A percentile compares a stretch with the other conserved stretches of the same genome.
phyloP scores from a whole-genome alignment of 2,113 vertebrate species.

The Lophochroa leadbeateri region DNA sequence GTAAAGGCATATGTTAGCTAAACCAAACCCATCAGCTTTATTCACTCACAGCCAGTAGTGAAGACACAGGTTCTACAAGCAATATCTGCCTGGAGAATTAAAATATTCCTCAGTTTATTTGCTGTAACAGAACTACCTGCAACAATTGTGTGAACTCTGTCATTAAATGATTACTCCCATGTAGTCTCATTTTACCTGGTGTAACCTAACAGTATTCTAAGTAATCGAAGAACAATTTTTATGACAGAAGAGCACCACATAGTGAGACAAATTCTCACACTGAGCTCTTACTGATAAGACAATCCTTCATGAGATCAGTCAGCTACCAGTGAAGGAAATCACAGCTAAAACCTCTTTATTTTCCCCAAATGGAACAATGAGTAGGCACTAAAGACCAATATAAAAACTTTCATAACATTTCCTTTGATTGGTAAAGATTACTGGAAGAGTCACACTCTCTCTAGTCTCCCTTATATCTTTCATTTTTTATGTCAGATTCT shows the following conservation, averaged over 20 bases:
- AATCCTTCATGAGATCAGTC: background rate
- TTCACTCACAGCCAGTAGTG: background rate
- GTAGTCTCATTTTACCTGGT: background rate
- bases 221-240: background rate
- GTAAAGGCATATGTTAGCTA: background rate
- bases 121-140: background rate
- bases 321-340: background rate
- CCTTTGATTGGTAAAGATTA: background rate
- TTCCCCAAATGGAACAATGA: background rate
- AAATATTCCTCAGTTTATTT: background rate
- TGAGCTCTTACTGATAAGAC: background rate
- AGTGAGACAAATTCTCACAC: background rate
- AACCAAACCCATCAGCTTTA: background rate
- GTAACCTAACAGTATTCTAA: background rate
- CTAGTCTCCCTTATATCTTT: background rate
- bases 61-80: background rate
- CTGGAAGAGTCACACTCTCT: background rate
- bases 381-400: background rate
- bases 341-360: background rate
- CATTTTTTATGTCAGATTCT: background rate
- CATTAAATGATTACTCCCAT: background rate
- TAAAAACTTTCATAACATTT: background rate
- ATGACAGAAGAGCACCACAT: rapidly evolving
- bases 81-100: background rate
- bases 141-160: background rate